These are phyloP conservation scores for Gymnogyps californianus DNA, from an alignment of 2,113 vertebrate species.

Conservation along the genomic window DNA sequence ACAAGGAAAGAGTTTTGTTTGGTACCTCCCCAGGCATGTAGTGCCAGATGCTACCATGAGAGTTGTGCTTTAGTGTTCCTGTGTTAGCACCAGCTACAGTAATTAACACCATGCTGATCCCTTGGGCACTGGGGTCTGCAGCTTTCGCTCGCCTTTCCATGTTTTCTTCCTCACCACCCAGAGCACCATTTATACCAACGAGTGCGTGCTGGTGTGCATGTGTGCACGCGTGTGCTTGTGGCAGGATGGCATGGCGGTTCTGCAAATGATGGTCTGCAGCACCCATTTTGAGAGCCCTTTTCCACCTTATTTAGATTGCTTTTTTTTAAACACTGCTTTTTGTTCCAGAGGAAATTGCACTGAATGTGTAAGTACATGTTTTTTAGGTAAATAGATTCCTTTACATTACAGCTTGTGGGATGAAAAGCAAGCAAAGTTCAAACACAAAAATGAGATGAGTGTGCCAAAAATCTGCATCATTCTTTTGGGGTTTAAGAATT, in stretches of 20 bases:
- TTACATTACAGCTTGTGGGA: slow-evolving; percentile 65
- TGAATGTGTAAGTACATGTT: slow-evolving; percentile 65
- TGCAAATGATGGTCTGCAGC: neutral
- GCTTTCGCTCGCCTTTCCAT: neutral
- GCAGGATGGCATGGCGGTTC: neutral
- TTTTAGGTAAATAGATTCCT: slow-evolving; percentile 61
- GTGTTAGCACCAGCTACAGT: neutral
- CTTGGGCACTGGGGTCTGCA: neutral
- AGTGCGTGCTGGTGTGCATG: accelerated
- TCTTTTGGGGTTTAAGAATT: neutral
- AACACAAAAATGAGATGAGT: neutral
- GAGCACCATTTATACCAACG: neutral
- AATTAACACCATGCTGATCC: neutral
- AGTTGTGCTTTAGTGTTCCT: neutral
- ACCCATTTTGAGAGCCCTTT: slow-evolving; percentile 29
- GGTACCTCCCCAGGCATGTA: neutral
- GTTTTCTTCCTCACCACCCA: neutral
- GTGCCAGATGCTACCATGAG: neutral
- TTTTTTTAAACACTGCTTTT: neutral
- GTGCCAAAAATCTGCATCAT: neutral
- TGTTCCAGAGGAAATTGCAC: slow-evolving; percentile 60
- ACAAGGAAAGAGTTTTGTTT: neutral
- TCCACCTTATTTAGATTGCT: slow-evolving; percentile 36
- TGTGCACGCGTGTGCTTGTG: accelerated
- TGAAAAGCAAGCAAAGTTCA: neutral